phyloP scores from a whole-genome alignment of 1,140 invertebrate species.

The Drosophila punjabiensis region DNA sequence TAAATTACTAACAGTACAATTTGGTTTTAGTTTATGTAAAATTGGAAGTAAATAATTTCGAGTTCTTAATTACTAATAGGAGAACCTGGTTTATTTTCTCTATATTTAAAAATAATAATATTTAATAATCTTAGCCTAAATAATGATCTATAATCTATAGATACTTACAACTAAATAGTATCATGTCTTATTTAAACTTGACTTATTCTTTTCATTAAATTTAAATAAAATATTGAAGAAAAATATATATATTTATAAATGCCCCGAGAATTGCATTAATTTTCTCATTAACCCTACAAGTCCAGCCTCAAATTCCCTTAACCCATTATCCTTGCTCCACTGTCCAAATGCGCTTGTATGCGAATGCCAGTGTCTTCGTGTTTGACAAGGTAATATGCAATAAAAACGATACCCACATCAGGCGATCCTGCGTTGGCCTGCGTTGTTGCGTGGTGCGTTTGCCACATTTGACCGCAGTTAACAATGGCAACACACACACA shows the following conservation, averaged over 20 bases:
- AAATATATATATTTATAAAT: too few species aligned
- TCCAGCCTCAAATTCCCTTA: slow-evolving; percentile 1
- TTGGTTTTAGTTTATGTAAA: background rate
- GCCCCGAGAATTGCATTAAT: background rate
- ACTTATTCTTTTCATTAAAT: background rate
- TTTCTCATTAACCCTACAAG: slow-evolving; percentile 12
- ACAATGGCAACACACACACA: slow-evolving; percentile 55
- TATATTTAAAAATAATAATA: background rate
- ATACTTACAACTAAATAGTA: too few species aligned
- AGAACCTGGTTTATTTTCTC: background rate
- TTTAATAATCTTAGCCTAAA: background rate
- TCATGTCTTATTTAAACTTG: background rate
- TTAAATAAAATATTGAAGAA: background rate
- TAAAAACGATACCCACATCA: slow-evolving; percentile 73
- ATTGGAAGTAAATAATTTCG: background rate
- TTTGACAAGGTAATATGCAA: slow-evolving; percentile 80
- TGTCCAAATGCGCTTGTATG: slow-evolving; percentile 23
- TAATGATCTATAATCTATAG: too few species aligned
- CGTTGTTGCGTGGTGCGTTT: slow-evolving; percentile 66
- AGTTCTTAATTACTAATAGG: too few species aligned
- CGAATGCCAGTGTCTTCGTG: slow-evolving; percentile 9
- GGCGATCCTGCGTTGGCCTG: slow-evolving; percentile 14
- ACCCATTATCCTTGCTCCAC: slow-evolving; percentile 35
- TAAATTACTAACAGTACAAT: background rate
- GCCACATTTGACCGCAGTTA: slow-evolving; percentile 80